Conservation (phyloP, 2,113 vertebrate species). For the Suncus etruscus region DNA sequence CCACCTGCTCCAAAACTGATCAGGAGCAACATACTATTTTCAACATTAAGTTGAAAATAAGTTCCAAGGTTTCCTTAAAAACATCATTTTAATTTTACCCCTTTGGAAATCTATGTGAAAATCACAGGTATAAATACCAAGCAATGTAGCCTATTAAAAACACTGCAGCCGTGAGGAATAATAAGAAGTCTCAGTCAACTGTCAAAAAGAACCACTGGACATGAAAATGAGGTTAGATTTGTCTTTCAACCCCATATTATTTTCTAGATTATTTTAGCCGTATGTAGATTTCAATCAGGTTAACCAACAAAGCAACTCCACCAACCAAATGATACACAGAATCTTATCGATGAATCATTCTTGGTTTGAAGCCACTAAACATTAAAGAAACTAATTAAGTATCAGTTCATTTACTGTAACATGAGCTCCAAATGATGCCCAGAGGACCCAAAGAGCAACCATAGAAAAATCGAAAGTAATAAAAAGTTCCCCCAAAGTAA, state of each 20-base stretch:
- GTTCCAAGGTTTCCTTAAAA: background rate
- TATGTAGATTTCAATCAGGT: no score
- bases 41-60: background rate
- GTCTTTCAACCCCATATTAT: background rate
- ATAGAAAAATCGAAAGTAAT: constrained; percentile 5
- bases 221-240: background rate
- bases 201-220: background rate
- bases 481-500: background rate
- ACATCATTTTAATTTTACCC: background rate
- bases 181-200: background rate
- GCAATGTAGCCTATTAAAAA: background rate
- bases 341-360: background rate
- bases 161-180: background rate
- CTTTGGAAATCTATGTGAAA: background rate
- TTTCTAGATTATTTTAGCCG: background rate
- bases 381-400: background rate
- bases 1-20: background rate
- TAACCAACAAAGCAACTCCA: background rate
- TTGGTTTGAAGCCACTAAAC: background rate
- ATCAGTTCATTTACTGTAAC: background rate
- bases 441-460: background rate
- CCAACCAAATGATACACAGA: background rate
- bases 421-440: background rate
- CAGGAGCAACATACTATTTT: background rate
- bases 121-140: background rate